Conservation (phyloP, 2,888 invertebrate species). For the Mellilla xanthometata region DNA sequence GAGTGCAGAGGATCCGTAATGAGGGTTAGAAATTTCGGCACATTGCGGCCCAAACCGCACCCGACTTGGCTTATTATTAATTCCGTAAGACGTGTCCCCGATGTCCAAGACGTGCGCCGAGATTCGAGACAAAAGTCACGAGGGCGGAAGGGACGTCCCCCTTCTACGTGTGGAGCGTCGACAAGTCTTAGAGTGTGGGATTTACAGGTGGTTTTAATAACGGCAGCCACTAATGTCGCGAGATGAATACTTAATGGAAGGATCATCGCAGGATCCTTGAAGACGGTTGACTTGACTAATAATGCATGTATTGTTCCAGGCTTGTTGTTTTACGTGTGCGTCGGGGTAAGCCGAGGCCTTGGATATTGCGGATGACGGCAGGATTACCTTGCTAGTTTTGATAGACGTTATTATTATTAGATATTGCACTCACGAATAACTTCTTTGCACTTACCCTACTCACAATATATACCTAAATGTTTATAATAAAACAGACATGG, state of each 20-base stretch:
- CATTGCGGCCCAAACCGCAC: slow-evolving; percentile 78
- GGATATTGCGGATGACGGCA: slow-evolving; percentile 5
- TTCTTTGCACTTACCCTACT: no score
- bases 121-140: slow-evolving; percentile 82
- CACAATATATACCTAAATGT: no score
- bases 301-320: slow-evolving; percentile 45
- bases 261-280: slow-evolving; percentile 62
- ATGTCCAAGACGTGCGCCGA: slow-evolving; percentile 83
- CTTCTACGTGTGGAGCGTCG: slow-evolving; percentile 69
- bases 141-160: slow-evolving; percentile 68
- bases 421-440: no score
- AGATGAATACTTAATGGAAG: slow-evolving; percentile 80
- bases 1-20: slow-evolving; percentile 79
- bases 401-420: slow-evolving; percentile 2
- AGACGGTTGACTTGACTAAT: slow-evolving; percentile 52
- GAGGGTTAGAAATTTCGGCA: slow-evolving; percentile 81
- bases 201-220: slow-evolving; percentile 83
- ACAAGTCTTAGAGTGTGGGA: slow-evolving; percentile 65
- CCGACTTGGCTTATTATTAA: slow-evolving; percentile 83
- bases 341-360: slow-evolving; percentile 1
- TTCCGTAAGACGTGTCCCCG: slow-evolving; percentile 83
- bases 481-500: no score
- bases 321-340: slow-evolving; percentile 19
- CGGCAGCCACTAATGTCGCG: slow-evolving; percentile 76
- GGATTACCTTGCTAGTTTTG: slow-evolving; percentile 3